Base-by-base conservation (phyloP, 2,113 vertebrate genomes). In the Lycocorax pyrrhopterus region DNA sequence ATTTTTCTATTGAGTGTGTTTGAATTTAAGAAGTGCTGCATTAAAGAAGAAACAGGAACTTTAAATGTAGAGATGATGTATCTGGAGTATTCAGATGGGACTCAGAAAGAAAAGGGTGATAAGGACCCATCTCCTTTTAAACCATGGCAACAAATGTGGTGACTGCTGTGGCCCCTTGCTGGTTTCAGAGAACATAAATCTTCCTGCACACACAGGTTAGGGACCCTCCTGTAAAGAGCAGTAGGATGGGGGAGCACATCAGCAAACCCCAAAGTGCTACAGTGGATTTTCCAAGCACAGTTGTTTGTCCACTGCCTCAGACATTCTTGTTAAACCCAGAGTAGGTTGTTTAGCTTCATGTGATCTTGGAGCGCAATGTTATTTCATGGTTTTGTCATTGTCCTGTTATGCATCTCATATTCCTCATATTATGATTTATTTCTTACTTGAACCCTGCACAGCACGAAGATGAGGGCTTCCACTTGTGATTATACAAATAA, bases 51-150 rank as follows among this genome's bases (percentile, higher is more conserved):
- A 89, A 58, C 3, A 32, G 27, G 46, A 55, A 53, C 4, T 77
- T 19, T 15, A 29, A 60, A 8, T 7, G 9, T 46, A 7, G 27
- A 51, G n/a, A 14, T 37, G 6, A 13, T 0, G 0, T 67, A 44
- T 35, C n/a, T 62, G 29, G 8, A 66, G 26, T 17, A 58, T 58
- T 77, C 10, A 19, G 8, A 11, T 11, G 17, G 16, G 30, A 49
- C 49, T 43, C 32, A 27, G 39, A 33, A 32, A 63, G 35, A 64
- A 11, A 19, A 30, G 7, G 26, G 7, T 58, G n/a, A 26, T 60
- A 66, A 46, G 15, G 35, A 77, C 13, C 2, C 22, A 41, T 30
- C 20, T 71, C n/a, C 23, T 68, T 94, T 93, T 37, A 74, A 73
- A 60, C 16, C 7, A 21, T 3, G 37, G 19, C 16, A 67, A 30